Base-by-base conservation (phyloP, 2,797 vertebrate species). In the Kryptolebias ocellatus region DNA sequence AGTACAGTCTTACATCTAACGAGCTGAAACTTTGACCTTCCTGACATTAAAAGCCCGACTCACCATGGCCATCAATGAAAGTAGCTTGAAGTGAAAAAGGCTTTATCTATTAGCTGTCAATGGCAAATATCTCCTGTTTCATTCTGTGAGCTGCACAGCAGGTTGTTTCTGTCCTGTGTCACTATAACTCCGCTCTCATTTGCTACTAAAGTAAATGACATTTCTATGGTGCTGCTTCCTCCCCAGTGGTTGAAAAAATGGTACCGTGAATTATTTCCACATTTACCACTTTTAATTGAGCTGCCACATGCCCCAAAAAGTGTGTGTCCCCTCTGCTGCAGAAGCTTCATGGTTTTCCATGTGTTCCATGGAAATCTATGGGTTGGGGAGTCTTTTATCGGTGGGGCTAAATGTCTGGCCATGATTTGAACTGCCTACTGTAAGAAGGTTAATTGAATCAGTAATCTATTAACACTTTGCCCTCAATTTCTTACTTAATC, bases 241-340 rank as follows among this genome's bases (percentile, higher is more conserved):
- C 87, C 83, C 67, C 66, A 66, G 72, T 45, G 44, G 61, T 56
- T 67, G 61, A 28, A 6, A 57, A 83, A 87, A 86, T 77, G 76
- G 72, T 76, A 70, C 58, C 61, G 64, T 73, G 64, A 87, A 85
- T 85, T 64, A 85, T 85, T 76, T 81, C 74, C 75, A 78, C 80
- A 84, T 83, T 83, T 81, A 90, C 80, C 65, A 76, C 70, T 80
- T 85, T 83, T 89, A 89, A 89, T 82, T 83, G 82, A 81, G 79
- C 82, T 74, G 70, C 80, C 59, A 76, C 31, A 54, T 39, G 37
- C 66, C 67, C 56, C 56, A 65, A 51, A 74, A 62, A 70, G 64
- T 42, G 29, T 54, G 45, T 57, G 42, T 59, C 56, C 42, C 6
- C 14, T 64, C 45, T 9, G 42, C 51, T 10, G 42, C 9, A 6